A percentile compares a stretch with the other conserved stretches of the same genome.
These are phyloP conservation scores for Poeciliopsis paucimaculata DNA, from an alignment of 2,797 vertebrate species.

Conservation along the genomic window DNA sequence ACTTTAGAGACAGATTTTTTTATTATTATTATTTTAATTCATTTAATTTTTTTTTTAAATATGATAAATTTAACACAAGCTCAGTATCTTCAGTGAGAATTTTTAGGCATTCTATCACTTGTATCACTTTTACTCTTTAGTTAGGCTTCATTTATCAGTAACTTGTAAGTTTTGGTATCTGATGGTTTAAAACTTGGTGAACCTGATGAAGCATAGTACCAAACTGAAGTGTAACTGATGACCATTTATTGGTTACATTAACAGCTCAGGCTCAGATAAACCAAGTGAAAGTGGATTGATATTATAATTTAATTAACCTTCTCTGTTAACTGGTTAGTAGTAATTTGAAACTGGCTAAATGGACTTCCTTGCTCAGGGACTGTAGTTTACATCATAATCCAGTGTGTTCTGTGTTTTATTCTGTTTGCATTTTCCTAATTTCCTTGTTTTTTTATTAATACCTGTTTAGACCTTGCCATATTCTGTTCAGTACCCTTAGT, in stretches of 20 bases:
- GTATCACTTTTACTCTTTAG: neutral
- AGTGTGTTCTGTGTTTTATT: neutral
- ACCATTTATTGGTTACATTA: neutral
- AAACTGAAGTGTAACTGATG: neutral
- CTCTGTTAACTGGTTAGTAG: neutral
- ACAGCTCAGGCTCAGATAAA: neutral
- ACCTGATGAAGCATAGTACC: neutral
- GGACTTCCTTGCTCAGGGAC: neutral
- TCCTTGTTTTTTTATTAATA: neutral
- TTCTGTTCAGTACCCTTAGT: neutral
- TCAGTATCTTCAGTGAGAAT: neutral
- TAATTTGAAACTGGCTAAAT: neutral
- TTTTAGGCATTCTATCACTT: neutral
- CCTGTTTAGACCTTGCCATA: neutral
- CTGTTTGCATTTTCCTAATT: neutral
- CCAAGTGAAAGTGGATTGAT: neutral
- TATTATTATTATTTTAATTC: neutral
- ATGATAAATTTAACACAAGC: neutral
- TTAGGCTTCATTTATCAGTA: neutral
- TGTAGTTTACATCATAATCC: neutral
- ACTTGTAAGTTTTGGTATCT: neutral
- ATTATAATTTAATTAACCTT: neutral
- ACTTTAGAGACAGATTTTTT: neutral
- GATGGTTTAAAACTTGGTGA: neutral
- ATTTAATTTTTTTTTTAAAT: too few species aligned